Conservation (phyloP, 2,888 invertebrate species). For the Muschampia plurimacula region DNA sequence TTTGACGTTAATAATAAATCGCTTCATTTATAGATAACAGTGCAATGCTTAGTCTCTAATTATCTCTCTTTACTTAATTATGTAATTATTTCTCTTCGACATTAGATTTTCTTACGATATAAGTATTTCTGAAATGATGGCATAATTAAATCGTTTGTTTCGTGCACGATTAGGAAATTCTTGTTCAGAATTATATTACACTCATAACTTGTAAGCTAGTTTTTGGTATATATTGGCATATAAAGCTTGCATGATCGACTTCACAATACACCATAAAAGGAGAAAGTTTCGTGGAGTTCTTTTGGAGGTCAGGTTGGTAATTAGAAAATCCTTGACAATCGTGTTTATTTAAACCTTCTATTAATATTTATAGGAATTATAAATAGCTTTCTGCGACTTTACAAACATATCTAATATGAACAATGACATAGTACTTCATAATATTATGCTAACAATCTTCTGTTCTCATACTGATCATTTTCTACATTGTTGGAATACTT, state of each 20-base stretch:
- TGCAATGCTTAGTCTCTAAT: not conserved
- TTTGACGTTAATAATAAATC: no score
- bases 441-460: no score
- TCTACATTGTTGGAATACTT: no score
- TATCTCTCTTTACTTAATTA: not conserved
- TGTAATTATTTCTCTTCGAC: not conserved
- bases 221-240: conserved; percentile 31
- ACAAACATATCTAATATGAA: not conserved
- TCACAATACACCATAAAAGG: conserved; percentile 48
- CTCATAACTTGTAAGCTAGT: not conserved
- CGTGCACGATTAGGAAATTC: conserved; percentile 5
- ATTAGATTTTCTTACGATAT: not conserved
- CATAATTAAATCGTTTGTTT: not conserved
- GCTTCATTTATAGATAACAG: no score
- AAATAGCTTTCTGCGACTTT: not conserved
- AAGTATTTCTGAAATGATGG: not conserved
- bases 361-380: not conserved
- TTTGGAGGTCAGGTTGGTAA: conserved; percentile 44
- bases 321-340: conserved; percentile 42
- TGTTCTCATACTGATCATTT: no score
- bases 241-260: conserved; percentile 47
- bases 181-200: not conserved
- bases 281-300: conserved; percentile 66
- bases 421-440: no score
- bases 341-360: conserved; percentile 18